These are phyloP conservation scores for Thymelicus sylvestris DNA, from an alignment of 2,888 invertebrate genomes.

Conservation along the genomic window DNA sequence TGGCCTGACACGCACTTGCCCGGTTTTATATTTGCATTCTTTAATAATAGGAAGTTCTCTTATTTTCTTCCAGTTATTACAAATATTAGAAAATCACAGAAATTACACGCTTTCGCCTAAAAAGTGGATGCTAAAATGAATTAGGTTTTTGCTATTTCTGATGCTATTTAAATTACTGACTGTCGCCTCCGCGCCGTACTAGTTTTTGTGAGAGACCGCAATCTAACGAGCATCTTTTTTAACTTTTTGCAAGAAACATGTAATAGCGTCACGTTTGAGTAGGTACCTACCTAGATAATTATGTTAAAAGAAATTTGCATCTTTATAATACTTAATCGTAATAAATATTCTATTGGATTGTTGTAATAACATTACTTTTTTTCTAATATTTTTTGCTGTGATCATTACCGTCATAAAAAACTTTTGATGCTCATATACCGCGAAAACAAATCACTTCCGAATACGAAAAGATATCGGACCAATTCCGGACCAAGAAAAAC, in stretches of 20 bases:
- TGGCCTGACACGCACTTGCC: no score
- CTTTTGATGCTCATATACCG: no score
- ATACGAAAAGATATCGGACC: no score
- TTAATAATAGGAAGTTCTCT: not conserved
- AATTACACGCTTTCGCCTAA: slow-evolving; percentile 18
- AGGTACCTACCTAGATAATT: not conserved
- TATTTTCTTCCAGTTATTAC: not conserved
- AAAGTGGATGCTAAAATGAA: slow-evolving; percentile 8
- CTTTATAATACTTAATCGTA: not conserved
- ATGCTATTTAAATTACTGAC: not conserved
- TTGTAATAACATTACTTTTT: not conserved
- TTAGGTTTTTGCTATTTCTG: slow-evolving; percentile 1
- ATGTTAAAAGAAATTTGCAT: not conserved
- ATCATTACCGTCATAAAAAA: not conserved
- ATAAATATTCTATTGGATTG: no score
- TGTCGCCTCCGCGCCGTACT: not conserved
- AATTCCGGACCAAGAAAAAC: no score
- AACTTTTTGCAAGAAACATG: not conserved
- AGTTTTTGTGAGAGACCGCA: slow-evolving; percentile 1
- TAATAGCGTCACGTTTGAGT: not conserved
- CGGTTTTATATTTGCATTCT: no score
- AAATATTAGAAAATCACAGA: not conserved
- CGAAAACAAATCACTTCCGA: no score
- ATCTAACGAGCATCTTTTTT: not conserved
- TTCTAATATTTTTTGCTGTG: no score